These are phyloP conservation scores for Pseudorhombus dupliciocellatus DNA, from an alignment of 2,113 vertebrate species.

Conservation along the genomic window DNA sequence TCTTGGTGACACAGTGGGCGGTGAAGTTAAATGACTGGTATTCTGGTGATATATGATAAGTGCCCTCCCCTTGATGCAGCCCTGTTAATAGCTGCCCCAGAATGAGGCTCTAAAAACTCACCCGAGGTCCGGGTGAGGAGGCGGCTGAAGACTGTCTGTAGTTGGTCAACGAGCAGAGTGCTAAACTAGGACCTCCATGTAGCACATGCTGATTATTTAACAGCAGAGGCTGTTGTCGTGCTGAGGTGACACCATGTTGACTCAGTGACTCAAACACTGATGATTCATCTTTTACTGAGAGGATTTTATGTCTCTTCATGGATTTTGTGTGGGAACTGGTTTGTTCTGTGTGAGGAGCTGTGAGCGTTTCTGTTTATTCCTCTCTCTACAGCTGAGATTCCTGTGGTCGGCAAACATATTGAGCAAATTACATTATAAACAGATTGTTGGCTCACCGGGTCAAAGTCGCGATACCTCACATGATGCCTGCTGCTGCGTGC, in stretches of 20 bases:
- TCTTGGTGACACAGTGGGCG: slow-evolving; percentile 44
- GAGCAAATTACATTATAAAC: slow-evolving; percentile 29
- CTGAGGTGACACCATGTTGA: neutral
- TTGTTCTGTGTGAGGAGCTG: neutral
- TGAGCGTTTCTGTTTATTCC: slow-evolving; percentile 6
- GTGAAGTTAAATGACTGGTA: slow-evolving; percentile 66
- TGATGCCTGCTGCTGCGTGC: slow-evolving; percentile 33
- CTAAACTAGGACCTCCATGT: slow-evolving; percentile 31
- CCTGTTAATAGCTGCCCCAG: slow-evolving; percentile 62
- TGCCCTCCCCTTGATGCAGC: slow-evolving; percentile 27
- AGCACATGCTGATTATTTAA: slow-evolving; percentile 12
- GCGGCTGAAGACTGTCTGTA: neutral
- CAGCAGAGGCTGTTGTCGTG: slow-evolving; percentile 15
- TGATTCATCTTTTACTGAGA: neutral
- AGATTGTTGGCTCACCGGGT: slow-evolving; percentile 24
- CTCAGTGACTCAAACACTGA: neutral
- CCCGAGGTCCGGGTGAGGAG: neutral
- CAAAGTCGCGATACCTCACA: slow-evolving; percentile 40
- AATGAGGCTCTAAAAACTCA: slow-evolving; percentile 38
- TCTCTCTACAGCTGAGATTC: slow-evolving; percentile 1
- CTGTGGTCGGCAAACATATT: slow-evolving; percentile 42
- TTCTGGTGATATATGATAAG: slow-evolving; percentile 70
- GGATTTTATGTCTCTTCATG: neutral
- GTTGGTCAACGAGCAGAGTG: slow-evolving; percentile 36
- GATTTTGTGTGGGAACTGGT: neutral